These are phyloP conservation scores for Pristionchus arcanus DNA, from an alignment of 2,888 invertebrate genomes.

Conservation along the genomic window DNA sequence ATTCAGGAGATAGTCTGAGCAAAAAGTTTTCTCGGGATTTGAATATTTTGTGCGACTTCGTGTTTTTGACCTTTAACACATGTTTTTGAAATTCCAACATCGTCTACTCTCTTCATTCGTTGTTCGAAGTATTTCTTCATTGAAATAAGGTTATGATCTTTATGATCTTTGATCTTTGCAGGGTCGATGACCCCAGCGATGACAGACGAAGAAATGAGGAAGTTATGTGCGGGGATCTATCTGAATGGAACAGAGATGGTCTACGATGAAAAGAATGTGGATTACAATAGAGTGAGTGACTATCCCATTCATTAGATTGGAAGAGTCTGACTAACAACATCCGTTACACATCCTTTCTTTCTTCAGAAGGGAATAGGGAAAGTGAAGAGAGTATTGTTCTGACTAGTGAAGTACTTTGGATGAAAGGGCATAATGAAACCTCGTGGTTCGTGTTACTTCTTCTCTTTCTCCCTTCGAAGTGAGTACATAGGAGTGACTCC, in stretches of 20 bases:
- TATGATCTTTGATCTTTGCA: slow-evolving; percentile 31
- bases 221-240: not conserved
- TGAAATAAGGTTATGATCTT: not conserved
- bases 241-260: not conserved
- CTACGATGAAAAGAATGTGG: not conserved
- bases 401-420: not conserved
- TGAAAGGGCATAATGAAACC: not conserved
- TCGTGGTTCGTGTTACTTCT: not conserved
- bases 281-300: not conserved
- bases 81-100: not conserved
- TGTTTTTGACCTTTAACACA: not conserved
- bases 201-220: not conserved
- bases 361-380: not conserved
- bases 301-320: not conserved
- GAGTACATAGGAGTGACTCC: not conserved
- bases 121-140: not conserved
- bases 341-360: too few species aligned
- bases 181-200: not conserved
- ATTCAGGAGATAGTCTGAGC: not conserved
- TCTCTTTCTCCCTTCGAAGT: not conserved
- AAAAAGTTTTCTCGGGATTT: not conserved
- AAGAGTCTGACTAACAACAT: not conserved
- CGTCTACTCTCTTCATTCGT: not conserved
- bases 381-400: not conserved
- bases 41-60: not conserved